A percentile compares a stretch with the other conserved stretches of the same genome.
These are phyloP conservation scores for Scaeva pyrastri DNA, from an alignment of 2,888 invertebrate genomes.

Conservation along the genomic window DNA sequence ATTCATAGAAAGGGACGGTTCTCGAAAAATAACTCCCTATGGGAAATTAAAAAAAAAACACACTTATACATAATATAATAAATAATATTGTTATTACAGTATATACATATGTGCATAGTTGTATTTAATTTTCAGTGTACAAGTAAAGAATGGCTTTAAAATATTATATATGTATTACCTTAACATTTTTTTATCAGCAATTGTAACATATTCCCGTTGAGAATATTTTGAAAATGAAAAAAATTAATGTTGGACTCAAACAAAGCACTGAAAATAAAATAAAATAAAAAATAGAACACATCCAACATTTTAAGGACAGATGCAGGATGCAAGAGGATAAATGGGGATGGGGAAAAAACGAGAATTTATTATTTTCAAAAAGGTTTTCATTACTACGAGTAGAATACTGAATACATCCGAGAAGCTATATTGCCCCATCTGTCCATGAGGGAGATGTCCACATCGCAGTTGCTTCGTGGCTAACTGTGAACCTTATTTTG, in stretches of 20 bases:
- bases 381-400: constrained; percentile 71
- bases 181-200: constrained; percentile 54
- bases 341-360: constrained; percentile 16
- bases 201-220: constrained; percentile 61
- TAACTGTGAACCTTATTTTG: constrained; percentile 64
- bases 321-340: constrained; percentile 13
- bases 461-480: constrained; percentile 68
- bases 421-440: constrained; percentile 64
- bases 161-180: constrained; percentile 56
- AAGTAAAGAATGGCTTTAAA: constrained; percentile 21
- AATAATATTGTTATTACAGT: no score
- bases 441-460: constrained; percentile 70
- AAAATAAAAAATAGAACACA: constrained; percentile 14
- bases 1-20: no score
- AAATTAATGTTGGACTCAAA: constrained; percentile 56
- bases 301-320: constrained; percentile 9
- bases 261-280: neutral
- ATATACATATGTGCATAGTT: no score
- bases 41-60: no score
- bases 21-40: no score
- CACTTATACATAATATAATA: no score
- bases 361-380: constrained; percentile 73
- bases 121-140: constrained; percentile 19
- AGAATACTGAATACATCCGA: constrained; percentile 65
- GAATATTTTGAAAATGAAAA: constrained; percentile 48